phyloP scores from a whole-genome alignment of 1,140 invertebrate species.

The Harpegnathos saltator region DNA sequence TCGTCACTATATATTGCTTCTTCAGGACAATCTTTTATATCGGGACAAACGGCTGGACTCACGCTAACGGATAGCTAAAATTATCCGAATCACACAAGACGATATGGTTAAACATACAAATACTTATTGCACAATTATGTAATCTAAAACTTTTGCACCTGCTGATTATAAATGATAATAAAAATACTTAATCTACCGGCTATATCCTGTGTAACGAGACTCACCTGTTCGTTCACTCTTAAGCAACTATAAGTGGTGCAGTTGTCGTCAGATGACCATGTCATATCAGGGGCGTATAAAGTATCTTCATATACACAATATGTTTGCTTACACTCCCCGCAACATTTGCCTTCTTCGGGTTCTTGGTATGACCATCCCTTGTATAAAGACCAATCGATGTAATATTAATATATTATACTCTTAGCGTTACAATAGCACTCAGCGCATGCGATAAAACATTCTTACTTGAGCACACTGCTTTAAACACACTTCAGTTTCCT shows the following conservation, averaged over 20 bases:
- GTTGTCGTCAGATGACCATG: conserved; percentile 89
- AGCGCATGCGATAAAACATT: conserved; percentile 18
- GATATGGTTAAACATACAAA: not conserved
- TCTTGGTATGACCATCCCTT: conserved; percentile 87
- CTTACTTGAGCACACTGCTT: conserved; percentile 85
- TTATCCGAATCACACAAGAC: conserved; percentile 22
- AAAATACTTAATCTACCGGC: not conserved
- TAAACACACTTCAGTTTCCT: conserved; percentile 86
- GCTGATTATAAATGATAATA: conserved; percentile 8
- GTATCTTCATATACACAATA: conserved; percentile 88
- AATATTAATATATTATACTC: conserved; percentile 7
- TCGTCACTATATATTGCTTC: conserved; percentile 87
- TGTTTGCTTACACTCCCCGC: conserved; percentile 90
- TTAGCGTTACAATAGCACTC: not conserved
- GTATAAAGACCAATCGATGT: conserved; percentile 29
- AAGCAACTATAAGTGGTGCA: conserved; percentile 89
- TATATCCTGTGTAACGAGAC: not conserved
- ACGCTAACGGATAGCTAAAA: conserved; percentile 86
- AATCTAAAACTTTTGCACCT: conserved; percentile 6
- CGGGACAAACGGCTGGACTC: conserved; percentile 87
- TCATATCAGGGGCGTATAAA: conserved; percentile 85
- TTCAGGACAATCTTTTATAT: conserved; percentile 87
- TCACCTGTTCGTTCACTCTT: conserved; percentile 80
- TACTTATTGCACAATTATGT: conserved; percentile 3
- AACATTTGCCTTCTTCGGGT: conserved; percentile 87